These are phyloP conservation scores for Ptyas mucosa DNA, from an alignment of 2,113 vertebrate species.

Conservation along the genomic window DNA sequence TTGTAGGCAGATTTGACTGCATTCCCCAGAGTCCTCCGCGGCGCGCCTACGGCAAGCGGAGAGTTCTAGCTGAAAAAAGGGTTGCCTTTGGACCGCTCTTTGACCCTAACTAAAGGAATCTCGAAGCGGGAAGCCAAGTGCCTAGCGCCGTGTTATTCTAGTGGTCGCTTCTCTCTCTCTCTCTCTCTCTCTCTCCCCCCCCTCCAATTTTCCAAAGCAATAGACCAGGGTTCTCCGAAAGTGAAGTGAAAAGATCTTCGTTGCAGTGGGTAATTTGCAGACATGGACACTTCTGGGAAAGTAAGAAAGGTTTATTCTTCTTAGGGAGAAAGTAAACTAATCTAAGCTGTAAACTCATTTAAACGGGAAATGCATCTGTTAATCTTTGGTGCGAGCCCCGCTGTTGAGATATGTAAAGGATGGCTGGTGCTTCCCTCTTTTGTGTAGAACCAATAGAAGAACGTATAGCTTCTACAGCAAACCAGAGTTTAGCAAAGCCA, in stretches of 20 bases:
- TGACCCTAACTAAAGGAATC: neutral
- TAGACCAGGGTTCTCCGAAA: neutral
- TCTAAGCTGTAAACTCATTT: neutral
- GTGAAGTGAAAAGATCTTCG: neutral
- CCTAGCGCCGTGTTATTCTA: neutral
- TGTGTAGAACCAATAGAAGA: neutral
- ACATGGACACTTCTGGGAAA: conserved; percentile 59
- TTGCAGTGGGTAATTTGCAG: neutral
- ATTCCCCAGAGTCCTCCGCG: neutral
- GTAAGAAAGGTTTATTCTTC: conserved; percentile 14
- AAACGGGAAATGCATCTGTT: neutral
- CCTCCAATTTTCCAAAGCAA: neutral
- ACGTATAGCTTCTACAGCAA: neutral
- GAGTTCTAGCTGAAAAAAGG: neutral
- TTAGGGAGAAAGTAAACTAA: neutral
- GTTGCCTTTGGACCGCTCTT: neutral
- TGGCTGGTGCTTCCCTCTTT: neutral
- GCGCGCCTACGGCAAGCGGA: neutral
- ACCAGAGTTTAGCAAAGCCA: neutral
- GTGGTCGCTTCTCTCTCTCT: too few relatives aligned
- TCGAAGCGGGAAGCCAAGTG: accelerated
- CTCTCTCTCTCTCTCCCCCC: too few relatives aligned
- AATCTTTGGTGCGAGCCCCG: neutral
- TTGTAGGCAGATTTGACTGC: neutral
- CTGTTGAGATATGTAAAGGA: neutral